A percentile compares a stretch with the other conserved stretches of the same genome.
phyloP scores from a whole-genome alignment of 2,797 vertebrate genomes.

The Poecile montanus region DNA sequence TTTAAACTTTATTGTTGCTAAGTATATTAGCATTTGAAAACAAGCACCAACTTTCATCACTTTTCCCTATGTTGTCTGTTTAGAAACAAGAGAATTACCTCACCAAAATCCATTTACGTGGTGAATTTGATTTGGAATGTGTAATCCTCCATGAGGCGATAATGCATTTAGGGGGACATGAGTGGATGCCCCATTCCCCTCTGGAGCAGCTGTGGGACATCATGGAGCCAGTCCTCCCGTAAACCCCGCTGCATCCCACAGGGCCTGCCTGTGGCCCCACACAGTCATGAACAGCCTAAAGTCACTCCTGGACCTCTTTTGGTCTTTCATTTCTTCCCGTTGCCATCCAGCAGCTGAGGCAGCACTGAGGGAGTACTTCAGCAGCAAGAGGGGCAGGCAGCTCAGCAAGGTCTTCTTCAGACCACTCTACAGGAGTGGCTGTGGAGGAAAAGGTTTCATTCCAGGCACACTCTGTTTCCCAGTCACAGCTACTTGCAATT shows the following conservation, averaged over 20 bases:
- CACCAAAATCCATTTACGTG: background rate
- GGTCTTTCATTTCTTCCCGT: background rate
- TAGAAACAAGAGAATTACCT: background rate
- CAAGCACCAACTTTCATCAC: background rate
- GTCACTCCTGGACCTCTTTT: background rate
- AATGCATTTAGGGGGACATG: background rate
- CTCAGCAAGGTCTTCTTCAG: background rate
- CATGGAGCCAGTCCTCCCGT: fast-evolving
- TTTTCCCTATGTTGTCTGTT: background rate
- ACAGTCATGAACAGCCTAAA: fast-evolving
- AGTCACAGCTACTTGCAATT: background rate
- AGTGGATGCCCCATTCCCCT: fast-evolving
- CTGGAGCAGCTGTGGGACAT: background rate
- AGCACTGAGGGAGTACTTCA: fast-evolving
- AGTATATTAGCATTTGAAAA: background rate
- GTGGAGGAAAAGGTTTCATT: background rate
- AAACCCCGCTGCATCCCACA: background rate
- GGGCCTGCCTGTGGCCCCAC: background rate
- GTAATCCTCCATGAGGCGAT: background rate
- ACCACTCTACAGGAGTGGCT: too few relatives aligned
- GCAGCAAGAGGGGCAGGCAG: background rate
- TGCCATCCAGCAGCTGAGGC: background rate
- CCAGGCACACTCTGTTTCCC: background rate
- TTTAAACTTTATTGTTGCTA: background rate
- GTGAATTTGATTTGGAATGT: constrained; percentile 27